phyloP scores from a whole-genome alignment of 2,888 invertebrate genomes.

The Helleia helle region DNA sequence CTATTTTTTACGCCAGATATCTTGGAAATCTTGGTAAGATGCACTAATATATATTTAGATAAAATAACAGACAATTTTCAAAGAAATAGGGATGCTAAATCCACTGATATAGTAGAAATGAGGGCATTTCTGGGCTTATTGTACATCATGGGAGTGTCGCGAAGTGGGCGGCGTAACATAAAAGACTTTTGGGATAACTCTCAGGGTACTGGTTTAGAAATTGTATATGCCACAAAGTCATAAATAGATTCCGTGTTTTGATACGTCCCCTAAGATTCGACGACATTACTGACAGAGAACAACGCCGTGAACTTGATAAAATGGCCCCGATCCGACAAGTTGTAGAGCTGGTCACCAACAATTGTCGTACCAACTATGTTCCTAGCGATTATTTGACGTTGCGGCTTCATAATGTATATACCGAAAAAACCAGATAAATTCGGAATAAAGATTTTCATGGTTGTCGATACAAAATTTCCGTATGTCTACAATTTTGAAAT shows the following conservation, averaged over 20 bases:
- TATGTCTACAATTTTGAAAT: not conserved
- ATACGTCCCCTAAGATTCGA: not conserved
- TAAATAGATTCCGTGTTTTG: not conserved
- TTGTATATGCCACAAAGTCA: not conserved
- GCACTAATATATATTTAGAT: too few species aligned
- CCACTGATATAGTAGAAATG: too few species aligned
- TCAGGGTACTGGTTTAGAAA: not conserved
- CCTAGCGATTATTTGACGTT: conserved; percentile 1
- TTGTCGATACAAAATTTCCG: not conserved
- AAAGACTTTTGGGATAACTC: too few species aligned
- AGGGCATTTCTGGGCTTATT: too few species aligned
- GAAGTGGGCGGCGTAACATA: not conserved
- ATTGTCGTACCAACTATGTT: not conserved
- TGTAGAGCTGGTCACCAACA: not conserved
- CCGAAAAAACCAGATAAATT: too few species aligned
- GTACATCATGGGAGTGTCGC: too few species aligned
- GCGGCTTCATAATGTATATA: not conserved
- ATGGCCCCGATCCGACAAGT: conserved; percentile 2
- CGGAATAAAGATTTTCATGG: not conserved
- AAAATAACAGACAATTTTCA: too few species aligned
- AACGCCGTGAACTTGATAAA: not conserved
- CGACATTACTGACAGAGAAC: not conserved
- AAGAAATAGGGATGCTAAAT: too few species aligned
- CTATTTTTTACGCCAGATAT: too few species aligned
- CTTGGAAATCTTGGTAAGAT: too few species aligned